Conservation (phyloP, 2,113 vertebrate genomes). For the Ochotona curzoniae region DNA sequence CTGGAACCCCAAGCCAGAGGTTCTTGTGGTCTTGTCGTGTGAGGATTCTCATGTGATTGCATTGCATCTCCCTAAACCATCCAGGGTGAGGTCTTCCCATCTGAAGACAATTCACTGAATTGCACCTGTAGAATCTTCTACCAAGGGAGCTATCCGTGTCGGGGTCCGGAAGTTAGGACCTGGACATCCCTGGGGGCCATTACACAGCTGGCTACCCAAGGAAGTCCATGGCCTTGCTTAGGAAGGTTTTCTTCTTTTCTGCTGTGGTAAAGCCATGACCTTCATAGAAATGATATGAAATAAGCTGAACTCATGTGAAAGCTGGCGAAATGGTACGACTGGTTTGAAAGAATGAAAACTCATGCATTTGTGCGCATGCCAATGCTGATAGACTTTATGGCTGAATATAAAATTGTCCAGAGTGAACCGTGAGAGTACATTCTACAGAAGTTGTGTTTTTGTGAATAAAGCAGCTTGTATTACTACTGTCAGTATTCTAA, state of each 20-base stretch:
- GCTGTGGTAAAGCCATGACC: not conserved
- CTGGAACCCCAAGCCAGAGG: not conserved
- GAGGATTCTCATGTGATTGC: not conserved
- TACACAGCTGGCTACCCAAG: not conserved
- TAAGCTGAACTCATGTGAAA: constrained; percentile 9
- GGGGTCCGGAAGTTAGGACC: not conserved
- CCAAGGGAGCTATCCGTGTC: not conserved
- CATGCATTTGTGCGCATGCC: not conserved
- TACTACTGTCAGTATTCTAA: not conserved
- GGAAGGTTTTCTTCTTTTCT: not conserved
- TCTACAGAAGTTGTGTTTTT: not conserved
- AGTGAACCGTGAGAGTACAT: not conserved
- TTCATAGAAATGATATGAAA: not conserved
- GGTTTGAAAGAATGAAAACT: not conserved
- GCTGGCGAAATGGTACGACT: not conserved
- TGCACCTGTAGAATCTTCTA: not conserved
- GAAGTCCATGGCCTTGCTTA: not conserved
- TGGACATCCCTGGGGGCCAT: not conserved
- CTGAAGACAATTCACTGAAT: not conserved
- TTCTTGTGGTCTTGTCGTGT: too few species aligned
- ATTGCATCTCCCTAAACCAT: not conserved
- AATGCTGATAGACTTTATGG: not conserved
- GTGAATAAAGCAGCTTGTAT: not conserved
- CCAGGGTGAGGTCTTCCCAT: not conserved
- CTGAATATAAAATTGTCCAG: not conserved